Evolutionary conservation across 2,888 invertebrate genomes (phyloP).

Genomic region (Isotomurus palustris): DNA sequence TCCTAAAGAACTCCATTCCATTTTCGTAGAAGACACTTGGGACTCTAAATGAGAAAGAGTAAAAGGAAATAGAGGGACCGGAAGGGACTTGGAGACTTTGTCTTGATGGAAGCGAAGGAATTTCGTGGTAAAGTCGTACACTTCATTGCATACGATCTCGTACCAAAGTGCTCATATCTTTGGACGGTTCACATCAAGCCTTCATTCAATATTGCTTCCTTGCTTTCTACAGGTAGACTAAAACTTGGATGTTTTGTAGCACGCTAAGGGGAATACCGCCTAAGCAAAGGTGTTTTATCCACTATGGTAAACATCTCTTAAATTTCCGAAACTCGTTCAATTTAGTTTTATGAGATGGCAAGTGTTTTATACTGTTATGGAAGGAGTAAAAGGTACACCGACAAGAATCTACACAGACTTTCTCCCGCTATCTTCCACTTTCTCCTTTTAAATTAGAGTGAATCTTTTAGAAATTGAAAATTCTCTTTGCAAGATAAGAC

Average conservation of each 20-base stretch:
- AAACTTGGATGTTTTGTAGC: too few species aligned
- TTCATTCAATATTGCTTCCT: too few species aligned
- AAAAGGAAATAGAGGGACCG: neutral
- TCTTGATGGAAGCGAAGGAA: neutral
- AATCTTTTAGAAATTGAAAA: neutral
- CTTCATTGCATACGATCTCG: too few species aligned
- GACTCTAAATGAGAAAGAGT: neutral
- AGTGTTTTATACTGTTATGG: slow-evolving; percentile 7
- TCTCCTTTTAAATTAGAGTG: neutral
- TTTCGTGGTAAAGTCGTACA: slow-evolving; percentile 1
- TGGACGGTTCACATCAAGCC: too few species aligned
- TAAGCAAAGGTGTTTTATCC: neutral
- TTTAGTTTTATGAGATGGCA: slow-evolving; percentile 11
- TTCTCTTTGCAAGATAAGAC: too few species aligned
- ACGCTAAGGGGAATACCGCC: too few species aligned
- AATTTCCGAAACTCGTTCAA: slow-evolving; percentile 10
- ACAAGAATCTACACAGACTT: too few species aligned
- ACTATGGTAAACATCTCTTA: slow-evolving; percentile 9
- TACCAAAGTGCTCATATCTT: too few species aligned
- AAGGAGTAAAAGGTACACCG: neutral
- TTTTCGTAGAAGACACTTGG: neutral
- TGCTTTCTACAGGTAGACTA: too few species aligned
- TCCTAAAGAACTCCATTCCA: neutral
- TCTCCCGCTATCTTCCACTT: neutral
- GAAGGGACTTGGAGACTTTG: too few species aligned